Conservation (phyloP, 2,113 vertebrate species). For the Himantopus leucocephalus region DNA sequence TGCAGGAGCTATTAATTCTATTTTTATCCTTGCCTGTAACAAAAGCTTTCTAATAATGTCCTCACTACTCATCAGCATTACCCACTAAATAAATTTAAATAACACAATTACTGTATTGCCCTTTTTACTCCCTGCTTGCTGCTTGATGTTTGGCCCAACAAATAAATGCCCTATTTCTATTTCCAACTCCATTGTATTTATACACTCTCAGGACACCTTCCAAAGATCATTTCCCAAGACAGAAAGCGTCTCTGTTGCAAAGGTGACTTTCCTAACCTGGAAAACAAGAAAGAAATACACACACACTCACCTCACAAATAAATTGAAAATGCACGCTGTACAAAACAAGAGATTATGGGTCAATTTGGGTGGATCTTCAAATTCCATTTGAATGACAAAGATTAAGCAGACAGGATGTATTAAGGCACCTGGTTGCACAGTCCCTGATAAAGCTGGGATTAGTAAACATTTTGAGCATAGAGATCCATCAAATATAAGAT, state of each 20-base stretch:
- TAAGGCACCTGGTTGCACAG: not conserved
- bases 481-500: not conserved
- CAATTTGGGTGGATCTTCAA: not conserved
- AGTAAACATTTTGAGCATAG: not conserved
- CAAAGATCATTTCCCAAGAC: not conserved
- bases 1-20: conserved; percentile 13
- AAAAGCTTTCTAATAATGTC: conserved; percentile 29
- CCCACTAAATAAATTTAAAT: not conserved
- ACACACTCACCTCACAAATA: not conserved
- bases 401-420: not conserved
- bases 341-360: not conserved
- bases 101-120: not conserved
- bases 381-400: not conserved
- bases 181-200: not conserved
- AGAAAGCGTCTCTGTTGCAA: not conserved
- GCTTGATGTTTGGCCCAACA: not conserved
- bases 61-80: not conserved
- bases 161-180: not conserved
- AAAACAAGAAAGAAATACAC: not conserved
- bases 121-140: not conserved
- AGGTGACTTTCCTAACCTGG: not conserved
- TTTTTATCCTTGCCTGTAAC: conserved; percentile 9
- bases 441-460: not conserved
- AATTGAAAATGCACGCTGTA: not conserved
- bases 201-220: not conserved